Conservation (phyloP, 2,888 invertebrate species). For the Perizoma affinitatum region DNA sequence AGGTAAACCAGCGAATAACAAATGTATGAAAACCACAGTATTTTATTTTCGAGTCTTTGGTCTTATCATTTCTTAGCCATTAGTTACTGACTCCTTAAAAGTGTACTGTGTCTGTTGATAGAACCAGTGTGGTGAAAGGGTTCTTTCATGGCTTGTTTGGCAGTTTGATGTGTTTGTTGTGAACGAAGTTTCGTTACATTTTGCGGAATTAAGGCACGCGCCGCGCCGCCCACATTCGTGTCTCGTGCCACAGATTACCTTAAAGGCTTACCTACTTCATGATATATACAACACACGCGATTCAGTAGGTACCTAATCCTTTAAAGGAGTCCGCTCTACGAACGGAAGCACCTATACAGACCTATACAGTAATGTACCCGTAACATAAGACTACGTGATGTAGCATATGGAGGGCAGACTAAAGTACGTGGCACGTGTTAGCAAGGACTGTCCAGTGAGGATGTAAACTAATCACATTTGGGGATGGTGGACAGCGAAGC, state of each 20-base stretch:
- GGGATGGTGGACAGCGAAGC: too few species aligned
- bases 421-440: not conserved
- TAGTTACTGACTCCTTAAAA: too few species aligned
- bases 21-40: too few species aligned
- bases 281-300: conserved; percentile 27
- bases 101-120: too few species aligned
- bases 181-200: conserved; percentile 11
- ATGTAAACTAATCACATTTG: too few species aligned
- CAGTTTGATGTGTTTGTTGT: not conserved
- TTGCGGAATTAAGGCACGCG: conserved; percentile 15
- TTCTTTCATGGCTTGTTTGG: not conserved
- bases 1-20: too few species aligned
- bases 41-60: too few species aligned
- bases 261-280: conserved; percentile 16
- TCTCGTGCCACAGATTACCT: conserved; percentile 5
- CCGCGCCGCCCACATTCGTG: conserved; percentile 14
- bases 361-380: conserved; percentile 17
- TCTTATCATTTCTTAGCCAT: too few species aligned
- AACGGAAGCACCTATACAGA: conserved; percentile 22
- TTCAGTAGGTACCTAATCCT: conserved; percentile 13
- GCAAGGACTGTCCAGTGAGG: too few species aligned
- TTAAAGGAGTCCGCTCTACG: conserved; percentile 22
- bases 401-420: conserved; percentile 17
- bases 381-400: conserved; percentile 24
- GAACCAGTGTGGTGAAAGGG: too few species aligned